Percentiles rank a stretch among this genome's conserved stretches.
Conservation (phyloP, 1,140 invertebrate genomes). For the Drosophila hydei region DNA sequence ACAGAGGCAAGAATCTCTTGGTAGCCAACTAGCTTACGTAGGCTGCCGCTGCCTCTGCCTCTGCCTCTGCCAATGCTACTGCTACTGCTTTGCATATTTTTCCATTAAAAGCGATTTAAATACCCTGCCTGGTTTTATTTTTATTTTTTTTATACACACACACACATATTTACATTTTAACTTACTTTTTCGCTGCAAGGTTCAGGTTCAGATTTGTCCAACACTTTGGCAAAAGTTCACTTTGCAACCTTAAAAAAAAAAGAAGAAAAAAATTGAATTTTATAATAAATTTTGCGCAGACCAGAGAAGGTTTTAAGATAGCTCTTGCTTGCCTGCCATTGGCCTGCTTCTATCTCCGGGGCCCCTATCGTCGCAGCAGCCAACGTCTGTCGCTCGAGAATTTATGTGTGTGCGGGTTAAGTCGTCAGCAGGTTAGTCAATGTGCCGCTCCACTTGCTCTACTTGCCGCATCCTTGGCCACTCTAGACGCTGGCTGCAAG, state of each 20-base stretch:
- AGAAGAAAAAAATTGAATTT: slow-evolving; percentile 69
- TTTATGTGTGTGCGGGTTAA: slow-evolving; percentile 64
- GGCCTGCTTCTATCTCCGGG: slow-evolving; percentile 18
- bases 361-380: slow-evolving; percentile 2
- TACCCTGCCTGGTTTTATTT: slow-evolving; percentile 66
- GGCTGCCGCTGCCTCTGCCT: slow-evolving; percentile 34
- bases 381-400: slow-evolving; percentile 40
- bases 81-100: slow-evolving; percentile 70
- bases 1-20: slow-evolving; percentile 34
- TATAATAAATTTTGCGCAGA: slow-evolving; percentile 73
- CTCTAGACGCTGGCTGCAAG: neutral
- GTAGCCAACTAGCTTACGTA: slow-evolving; percentile 56
- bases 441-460: slow-evolving; percentile 11
- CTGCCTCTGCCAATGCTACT: too few species aligned
- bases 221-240: slow-evolving; percentile 49
- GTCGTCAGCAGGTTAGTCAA: slow-evolving; percentile 54
- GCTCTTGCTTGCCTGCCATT: slow-evolving; percentile 28
- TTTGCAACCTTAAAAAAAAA: slow-evolving; percentile 1
- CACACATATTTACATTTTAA: slow-evolving; percentile 18
- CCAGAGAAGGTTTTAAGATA: slow-evolving; percentile 40
- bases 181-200: slow-evolving; percentile 18
- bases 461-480: neutral
- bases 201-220: slow-evolving; percentile 31
- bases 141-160: slow-evolving; percentile 15
- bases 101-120: slow-evolving; percentile 82